Evolutionary conservation across 1,140 invertebrate genomes (phyloP).

Genomic region (Amphibalanus amphitrite): DNA sequence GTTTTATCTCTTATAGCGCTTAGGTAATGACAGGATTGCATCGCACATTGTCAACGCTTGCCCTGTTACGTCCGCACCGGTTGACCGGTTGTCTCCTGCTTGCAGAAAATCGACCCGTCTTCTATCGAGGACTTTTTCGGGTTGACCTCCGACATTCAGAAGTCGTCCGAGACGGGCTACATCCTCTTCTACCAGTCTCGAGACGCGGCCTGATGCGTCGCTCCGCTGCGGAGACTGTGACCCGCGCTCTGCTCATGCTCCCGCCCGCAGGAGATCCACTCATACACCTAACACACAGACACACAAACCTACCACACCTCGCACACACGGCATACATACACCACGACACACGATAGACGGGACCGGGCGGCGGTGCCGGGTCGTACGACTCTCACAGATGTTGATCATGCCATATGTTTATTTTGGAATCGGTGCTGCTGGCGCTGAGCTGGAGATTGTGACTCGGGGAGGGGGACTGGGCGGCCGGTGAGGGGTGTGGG

Average conservation of each 20-base stretch:
- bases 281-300: too few species aligned
- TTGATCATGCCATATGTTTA: slow-evolving; percentile 2
- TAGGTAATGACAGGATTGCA: too few species aligned
- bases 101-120: slow-evolving; percentile 95
- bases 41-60: too few species aligned
- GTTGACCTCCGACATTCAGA: slow-evolving; percentile 92
- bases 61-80: too few species aligned
- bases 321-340: too few species aligned
- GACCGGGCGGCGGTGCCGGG: background rate
- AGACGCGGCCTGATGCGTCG: slow-evolving; percentile 34
- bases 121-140: slow-evolving; percentile 99
- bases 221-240: background rate
- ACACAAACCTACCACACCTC: too few species aligned
- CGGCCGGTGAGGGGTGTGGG: background rate
- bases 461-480: too few species aligned
- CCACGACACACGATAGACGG: too few species aligned
- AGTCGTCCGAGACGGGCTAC: slow-evolving; percentile 97
- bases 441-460: background rate
- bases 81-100: too few species aligned
- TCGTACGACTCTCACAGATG: background rate
- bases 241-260: background rate
- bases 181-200: slow-evolving; percentile 98
- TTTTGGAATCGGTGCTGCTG: background rate
- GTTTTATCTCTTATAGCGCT: background rate
- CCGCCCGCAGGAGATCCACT: too few species aligned